Evolutionary conservation across 2,888 invertebrate genomes (phyloP).

Genomic region (Drosophila longiperda): DNA sequence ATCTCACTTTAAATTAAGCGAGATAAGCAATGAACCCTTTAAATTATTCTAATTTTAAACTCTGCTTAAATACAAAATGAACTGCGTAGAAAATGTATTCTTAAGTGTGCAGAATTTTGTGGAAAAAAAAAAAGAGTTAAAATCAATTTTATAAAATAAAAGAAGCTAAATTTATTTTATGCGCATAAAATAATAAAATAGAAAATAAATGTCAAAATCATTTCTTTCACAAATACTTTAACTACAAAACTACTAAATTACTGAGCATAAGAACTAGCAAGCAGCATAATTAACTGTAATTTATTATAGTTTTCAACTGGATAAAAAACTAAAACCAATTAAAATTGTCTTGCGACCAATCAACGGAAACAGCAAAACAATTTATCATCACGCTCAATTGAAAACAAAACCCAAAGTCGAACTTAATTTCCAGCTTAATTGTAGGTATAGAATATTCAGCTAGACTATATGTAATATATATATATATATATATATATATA

Average conservation of each 20-base stretch:
- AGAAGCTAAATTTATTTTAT: background rate
- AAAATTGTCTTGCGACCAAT: conserved; percentile 36
- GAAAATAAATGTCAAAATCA: background rate
- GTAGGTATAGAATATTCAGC: conserved; percentile 14
- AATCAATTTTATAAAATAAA: background rate
- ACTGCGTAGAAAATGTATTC: background rate
- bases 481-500: background rate
- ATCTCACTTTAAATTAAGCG: conserved; percentile 24
- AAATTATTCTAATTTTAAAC: conserved; percentile 15
- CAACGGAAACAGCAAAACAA: conserved; percentile 39
- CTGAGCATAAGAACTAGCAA: background rate
- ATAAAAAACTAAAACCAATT: conserved; percentile 16
- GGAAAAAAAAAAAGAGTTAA: no score
- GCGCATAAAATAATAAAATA: background rate
- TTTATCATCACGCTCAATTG: conserved; percentile 43
- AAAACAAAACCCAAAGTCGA: conserved; percentile 10
- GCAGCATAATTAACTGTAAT: conserved; percentile 13
- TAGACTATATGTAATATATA: conserved; percentile 8
- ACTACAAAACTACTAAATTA: conserved; percentile 1
- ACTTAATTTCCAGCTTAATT: conserved; percentile 45
- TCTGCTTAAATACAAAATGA: background rate
- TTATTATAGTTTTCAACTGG: conserved; percentile 11
- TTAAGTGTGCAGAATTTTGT: background rate
- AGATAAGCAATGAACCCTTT: conserved; percentile 33
- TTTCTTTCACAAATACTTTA: background rate